Base-by-base conservation (phyloP, 2,888 invertebrate species). In the Parthenolecanium corni region DNA sequence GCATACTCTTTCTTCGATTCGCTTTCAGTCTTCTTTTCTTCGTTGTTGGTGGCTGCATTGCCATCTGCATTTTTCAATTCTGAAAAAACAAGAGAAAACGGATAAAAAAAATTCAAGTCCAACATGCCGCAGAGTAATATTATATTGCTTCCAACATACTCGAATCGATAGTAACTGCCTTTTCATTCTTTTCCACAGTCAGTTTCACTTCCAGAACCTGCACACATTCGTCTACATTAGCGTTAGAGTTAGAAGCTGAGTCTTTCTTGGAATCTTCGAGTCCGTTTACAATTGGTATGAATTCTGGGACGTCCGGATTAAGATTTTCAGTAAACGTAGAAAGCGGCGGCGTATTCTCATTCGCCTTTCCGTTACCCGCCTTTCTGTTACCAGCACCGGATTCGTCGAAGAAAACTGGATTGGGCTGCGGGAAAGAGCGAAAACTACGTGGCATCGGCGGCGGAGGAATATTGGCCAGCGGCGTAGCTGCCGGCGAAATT, bases 291-390 rank as follows among this genome's bases (percentile, higher is more conserved):
- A 53, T 64, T 68, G 90, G 89, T 67, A 90, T 78, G 73, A 90
- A 90, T 75, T 89, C 90, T 0, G 89, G 87, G 56, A 90, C 90
- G 72, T 89, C 84, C 2, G 89, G 89, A 76, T 91, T 89, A 64
- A 90, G 77, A 69, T 78, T 80, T 62, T 86, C 64, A 21, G 44
- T 24, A 57, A 38, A 52, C 42, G 6, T 36, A 36, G 36, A 44
- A 9, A 4, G 4, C 2, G 31, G 38, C 23, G 40, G 46, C 57
- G 16, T 18, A 36, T 47, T 57, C 57, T 36, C 53, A 20, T 3
- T 20, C 5, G 49, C 49, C 20, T 16, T 38, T 16, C 21, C 23
- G n/a, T 44, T 44, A 24, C 12, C 16, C 1, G 47, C 24, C 24
- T 24, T 18, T 47, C 36, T 40, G 42, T 38, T 40, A 5, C 36